Evolutionary conservation across 2,888 invertebrate genomes (phyloP).

Genomic region (Tetranychus piercei): DNA sequence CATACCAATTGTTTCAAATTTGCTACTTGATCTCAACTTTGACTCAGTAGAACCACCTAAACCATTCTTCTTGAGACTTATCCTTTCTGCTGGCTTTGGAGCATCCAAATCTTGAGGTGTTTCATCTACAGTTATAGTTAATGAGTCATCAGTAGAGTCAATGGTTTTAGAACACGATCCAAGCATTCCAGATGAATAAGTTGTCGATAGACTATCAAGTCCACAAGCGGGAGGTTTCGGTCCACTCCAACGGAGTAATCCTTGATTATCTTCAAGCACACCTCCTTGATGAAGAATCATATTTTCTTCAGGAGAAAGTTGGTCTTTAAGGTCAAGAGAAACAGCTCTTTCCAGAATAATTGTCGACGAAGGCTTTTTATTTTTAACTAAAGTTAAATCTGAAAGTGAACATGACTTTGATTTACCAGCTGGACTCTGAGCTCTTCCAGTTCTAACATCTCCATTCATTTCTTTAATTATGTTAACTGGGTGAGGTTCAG

Average conservation of each 20-base stretch:
- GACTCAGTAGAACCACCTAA: not conserved
- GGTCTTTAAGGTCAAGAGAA: constrained; percentile 47
- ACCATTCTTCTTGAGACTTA: not conserved
- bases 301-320: constrained; percentile 27
- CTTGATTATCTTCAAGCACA: not conserved
- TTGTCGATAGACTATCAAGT: constrained; percentile 9
- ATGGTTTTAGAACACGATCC: not conserved
- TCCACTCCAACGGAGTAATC: not conserved
- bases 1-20: not conserved
- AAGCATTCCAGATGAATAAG: constrained; percentile 1
- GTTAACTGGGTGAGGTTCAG: not conserved
- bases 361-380: constrained; percentile 26
- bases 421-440: constrained; percentile 11
- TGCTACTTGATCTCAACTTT: not conserved
- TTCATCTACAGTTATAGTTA: not conserved
- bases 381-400: constrained; percentile 45
- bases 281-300: constrained; percentile 24
- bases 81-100: not conserved
- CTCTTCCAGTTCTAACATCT: not conserved
- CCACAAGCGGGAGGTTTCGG: not conserved
- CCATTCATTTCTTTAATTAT: not conserved
- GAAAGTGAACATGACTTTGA: constrained; percentile 59
- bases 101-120: not conserved
- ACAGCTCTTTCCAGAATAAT: constrained; percentile 48
- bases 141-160: not conserved